Base-by-base conservation (phyloP, 1,140 invertebrate genomes). In the Hycleus cichorii region DNA sequence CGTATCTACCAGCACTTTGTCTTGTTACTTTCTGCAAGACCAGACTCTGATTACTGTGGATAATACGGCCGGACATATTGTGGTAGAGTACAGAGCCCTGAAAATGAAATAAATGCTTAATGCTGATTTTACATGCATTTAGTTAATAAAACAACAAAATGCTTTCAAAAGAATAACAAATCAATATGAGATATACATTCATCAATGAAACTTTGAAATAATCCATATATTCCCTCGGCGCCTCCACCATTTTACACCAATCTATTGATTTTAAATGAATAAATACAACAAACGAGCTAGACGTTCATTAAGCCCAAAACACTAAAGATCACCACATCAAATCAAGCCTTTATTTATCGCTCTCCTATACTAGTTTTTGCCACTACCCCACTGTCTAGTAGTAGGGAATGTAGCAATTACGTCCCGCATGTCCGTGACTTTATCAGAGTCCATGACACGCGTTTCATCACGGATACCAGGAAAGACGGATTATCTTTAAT, bases 21-120 rank as follows among this genome's bases (percentile, higher is more conserved):
- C 87, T 79, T 5, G 87, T 88, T 51, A 93, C 89, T 73, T 85
- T 87, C 75, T 92, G 90, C 57, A 93, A 80, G 32, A 92, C 90
- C 47, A 93, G 75, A 64, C 88, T 91, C 70, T 89, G 85, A 68
- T 89, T 90, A 64, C 87, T 90, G 63, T 91, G 83, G 60, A 91
- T 86, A 52, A 93, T 86, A 12, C 89, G 82, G 2, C 85, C 84
- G 7, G 84, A 85, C 42, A 85, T 81, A 70, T 91, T 91, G 74
- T 91, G 88, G 59, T 84, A 84, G 47, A 94, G 75, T 57, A 86
- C 77, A 46, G 83, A 78, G 46, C 84, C 85, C 88, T 89, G 77
- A 2, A 75, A 76, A 32, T 32, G 7, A 32, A 32, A 32, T 7
- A 32, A 32, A 32, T 32, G 7, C 32, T 32, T 32, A 32, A 32